These are phyloP conservation scores for Matsumyia berberina DNA, from an alignment of 2,888 invertebrate genomes.

Conservation along the genomic window DNA sequence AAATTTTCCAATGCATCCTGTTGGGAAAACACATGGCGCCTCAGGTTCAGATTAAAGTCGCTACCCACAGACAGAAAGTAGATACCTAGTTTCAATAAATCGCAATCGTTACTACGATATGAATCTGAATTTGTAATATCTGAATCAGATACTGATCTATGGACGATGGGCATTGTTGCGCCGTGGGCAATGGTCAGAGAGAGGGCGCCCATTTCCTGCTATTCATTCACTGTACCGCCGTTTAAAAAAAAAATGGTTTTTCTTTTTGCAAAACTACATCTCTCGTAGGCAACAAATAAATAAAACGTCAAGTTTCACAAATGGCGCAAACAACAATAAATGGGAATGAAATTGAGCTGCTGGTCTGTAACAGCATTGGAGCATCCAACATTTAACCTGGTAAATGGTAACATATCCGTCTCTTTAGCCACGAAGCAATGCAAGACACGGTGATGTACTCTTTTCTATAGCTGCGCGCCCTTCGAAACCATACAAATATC, in stretches of 20 bases:
- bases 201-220: conserved; percentile 69
- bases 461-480: conserved; percentile 18
- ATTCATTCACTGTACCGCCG: conserved; percentile 56
- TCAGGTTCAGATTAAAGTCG: not conserved
- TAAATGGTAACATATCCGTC: conserved; percentile 76
- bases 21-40: conserved; percentile 67
- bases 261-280: conserved; percentile 5
- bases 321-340: conserved; percentile 66
- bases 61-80: conserved; percentile 19
- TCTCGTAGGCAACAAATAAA: conserved; percentile 51
- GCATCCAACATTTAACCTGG: conserved; percentile 52
- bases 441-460: conserved; percentile 48
- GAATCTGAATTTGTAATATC: conserved; percentile 61
- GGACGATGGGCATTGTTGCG: conserved; percentile 39
- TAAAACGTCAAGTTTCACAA: conserved; percentile 69
- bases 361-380: conserved; percentile 54
- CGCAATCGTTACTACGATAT: conserved; percentile 60
- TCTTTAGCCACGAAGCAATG: conserved; percentile 65
- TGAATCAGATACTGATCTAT: conserved; percentile 65
- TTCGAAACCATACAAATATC: conserved; percentile 74
- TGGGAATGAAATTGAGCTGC: conserved; percentile 74
- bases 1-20: conserved; percentile 46
- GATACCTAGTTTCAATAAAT: conserved; percentile 40
- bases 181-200: conserved; percentile 41
- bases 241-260: conserved; percentile 49